Evolutionary conservation across 2,888 invertebrate species (phyloP).

Genomic region (Flexamia atlantica): DNA sequence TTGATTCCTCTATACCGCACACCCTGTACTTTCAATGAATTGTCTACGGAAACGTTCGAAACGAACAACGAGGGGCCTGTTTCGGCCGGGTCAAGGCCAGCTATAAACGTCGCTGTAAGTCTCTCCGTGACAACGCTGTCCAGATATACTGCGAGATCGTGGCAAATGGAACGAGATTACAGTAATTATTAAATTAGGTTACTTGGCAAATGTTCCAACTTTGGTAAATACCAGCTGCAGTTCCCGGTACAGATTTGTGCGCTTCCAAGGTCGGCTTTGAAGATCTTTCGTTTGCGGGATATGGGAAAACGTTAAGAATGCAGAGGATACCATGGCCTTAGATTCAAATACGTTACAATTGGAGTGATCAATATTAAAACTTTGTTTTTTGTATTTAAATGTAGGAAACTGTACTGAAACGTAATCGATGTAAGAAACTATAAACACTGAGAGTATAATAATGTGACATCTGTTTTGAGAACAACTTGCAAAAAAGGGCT

Average conservation of each 20-base stretch:
- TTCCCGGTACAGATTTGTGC: neutral
- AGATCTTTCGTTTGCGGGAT: neutral
- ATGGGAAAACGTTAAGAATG: neutral
- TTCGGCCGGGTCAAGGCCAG: neutral
- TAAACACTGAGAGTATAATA: too few relatives aligned
- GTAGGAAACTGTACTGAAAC: too few relatives aligned
- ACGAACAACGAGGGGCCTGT: conserved; percentile 1
- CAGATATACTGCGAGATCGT: neutral
- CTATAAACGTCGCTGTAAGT: neutral
- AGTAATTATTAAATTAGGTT: conserved; percentile 7
- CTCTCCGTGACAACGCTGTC: neutral
- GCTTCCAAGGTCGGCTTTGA: neutral
- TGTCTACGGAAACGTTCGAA: neutral
- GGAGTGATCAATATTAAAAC: too few relatives aligned
- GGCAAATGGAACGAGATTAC: neutral
- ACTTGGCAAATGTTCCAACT: neutral
- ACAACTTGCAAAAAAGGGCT: too few relatives aligned
- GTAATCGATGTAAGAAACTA: too few relatives aligned
- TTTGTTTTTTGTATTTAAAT: too few relatives aligned
- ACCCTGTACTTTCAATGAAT: neutral
- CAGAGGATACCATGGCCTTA: too few relatives aligned
- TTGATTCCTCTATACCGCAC: too few relatives aligned
- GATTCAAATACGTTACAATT: too few relatives aligned
- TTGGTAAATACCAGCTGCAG: neutral
- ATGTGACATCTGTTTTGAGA: too few relatives aligned